A percentile compares a stretch with the other conserved stretches of the same genome.
phyloP scores from a whole-genome alignment of 2,797 vertebrate species.

The Crax fasciolata region DNA sequence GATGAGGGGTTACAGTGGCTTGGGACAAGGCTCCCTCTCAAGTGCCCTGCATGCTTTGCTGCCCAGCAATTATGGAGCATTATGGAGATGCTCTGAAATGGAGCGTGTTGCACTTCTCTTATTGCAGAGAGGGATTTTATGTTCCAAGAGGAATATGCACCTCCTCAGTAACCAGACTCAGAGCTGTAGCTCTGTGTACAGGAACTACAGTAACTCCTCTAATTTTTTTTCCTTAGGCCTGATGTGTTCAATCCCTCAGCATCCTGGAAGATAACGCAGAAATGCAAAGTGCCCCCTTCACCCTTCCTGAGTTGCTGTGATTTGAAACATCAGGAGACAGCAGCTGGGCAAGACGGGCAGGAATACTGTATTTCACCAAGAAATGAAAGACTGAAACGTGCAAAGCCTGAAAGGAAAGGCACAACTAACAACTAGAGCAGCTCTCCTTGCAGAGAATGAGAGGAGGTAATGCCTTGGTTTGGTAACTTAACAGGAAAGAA shows the following conservation, averaged over 20 bases:
- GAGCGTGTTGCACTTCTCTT: fast-evolving
- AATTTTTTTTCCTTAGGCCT: neutral
- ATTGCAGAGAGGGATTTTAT: neutral
- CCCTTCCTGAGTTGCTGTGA: neutral
- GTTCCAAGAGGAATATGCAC: neutral
- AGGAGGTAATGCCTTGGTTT: neutral
- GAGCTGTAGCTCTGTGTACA: neutral
- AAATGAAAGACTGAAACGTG: neutral
- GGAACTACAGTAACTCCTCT: neutral
- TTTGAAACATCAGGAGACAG: neutral
- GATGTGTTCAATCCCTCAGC: neutral
- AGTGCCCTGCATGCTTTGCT: neutral
- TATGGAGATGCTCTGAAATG: neutral
- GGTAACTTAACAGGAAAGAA: neutral
- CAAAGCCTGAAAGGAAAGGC: neutral
- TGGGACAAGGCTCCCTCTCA: neutral
- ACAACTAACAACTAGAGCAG: neutral
- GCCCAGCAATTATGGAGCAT: fast-evolving
- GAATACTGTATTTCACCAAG: neutral
- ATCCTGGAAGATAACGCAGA: neutral
- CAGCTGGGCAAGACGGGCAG: neutral
- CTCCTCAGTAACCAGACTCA: neutral
- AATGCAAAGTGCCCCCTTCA: neutral
- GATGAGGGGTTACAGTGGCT: too few species aligned
- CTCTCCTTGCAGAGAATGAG: neutral